A percentile compares a stretch with the other conserved stretches of the same genome.
Evolutionary conservation across 1,140 invertebrate genomes (phyloP).

Genomic region (Drosophila paulistorum): DNA sequence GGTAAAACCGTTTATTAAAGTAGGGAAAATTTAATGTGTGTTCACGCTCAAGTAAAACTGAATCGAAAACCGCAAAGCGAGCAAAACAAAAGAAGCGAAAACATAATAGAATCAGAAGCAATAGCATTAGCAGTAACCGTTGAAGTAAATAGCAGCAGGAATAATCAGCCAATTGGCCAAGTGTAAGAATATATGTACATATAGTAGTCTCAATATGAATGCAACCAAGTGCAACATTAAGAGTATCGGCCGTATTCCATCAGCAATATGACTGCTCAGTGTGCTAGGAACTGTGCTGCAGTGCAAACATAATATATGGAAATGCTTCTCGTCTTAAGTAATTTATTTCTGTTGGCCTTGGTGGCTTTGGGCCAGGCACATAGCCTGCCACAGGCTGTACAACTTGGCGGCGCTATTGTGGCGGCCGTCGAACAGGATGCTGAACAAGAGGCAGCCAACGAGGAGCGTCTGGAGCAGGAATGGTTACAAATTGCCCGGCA

Average conservation of each 20-base stretch:
- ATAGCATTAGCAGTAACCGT: background rate
- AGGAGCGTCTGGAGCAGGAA: conserved; percentile 31
- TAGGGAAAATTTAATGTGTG: conserved; percentile 75
- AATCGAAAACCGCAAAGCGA: conserved; percentile 60
- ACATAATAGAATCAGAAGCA: conserved; percentile 58
- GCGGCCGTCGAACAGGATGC: conserved; percentile 67
- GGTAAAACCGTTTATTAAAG: conserved; percentile 66
- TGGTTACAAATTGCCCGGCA: conserved; percentile 49
- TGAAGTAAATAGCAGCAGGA: conserved; percentile 22
- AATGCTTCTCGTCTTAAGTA: conserved; percentile 37
- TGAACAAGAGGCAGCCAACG: conserved; percentile 39
- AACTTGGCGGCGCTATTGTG: conserved; percentile 66
- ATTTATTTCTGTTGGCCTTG: conserved; percentile 26
- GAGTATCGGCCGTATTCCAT: conserved; percentile 21
- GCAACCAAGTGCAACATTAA: conserved; percentile 67
- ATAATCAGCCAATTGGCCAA: conserved; percentile 53
- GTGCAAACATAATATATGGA: conserved; percentile 51
- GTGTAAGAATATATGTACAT: conserved; percentile 20
- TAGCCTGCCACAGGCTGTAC: conserved; percentile 51
- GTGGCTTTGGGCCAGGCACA: conserved; percentile 22
- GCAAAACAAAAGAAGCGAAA: conserved; percentile 57
- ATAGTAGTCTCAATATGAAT: conserved; percentile 30
- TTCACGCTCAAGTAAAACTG: conserved; percentile 80
- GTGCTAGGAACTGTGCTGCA: conserved; percentile 39
- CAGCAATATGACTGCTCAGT: conserved; percentile 39